Conservation (phyloP, 2,888 invertebrate genomes). For the Hirtodrosophila alboralis region DNA sequence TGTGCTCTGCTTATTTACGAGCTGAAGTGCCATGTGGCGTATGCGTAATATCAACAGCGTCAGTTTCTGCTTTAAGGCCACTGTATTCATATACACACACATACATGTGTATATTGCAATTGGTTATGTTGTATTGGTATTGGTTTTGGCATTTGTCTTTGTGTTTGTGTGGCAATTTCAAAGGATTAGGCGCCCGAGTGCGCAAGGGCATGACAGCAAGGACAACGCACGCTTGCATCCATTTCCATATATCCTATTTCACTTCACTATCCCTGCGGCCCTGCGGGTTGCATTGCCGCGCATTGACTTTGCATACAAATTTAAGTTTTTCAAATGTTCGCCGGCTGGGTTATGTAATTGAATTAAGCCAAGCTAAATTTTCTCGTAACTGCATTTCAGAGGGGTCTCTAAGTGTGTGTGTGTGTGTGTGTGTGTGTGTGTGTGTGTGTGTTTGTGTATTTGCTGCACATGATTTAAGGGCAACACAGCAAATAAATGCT, state of each 20-base stretch:
- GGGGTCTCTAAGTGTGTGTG: conserved; percentile 41
- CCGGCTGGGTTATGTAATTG: conserved; percentile 68
- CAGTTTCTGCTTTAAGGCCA: conserved; percentile 41
- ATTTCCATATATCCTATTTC: conserved; percentile 2
- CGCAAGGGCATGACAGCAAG: conserved; percentile 67
- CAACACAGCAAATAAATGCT: conserved; percentile 18
- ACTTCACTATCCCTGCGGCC: not conserved
- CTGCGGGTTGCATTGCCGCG: conserved; percentile 3
- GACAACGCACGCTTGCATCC: conserved; percentile 39
- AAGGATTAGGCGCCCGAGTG: conserved; percentile 76
- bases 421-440: conserved; percentile 3
- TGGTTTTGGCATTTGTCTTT: conserved; percentile 33
- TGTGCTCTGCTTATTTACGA: conserved; percentile 72
- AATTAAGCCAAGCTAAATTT: conserved; percentile 62
- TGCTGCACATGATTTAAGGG: conserved; percentile 19
- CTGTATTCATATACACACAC: conserved; percentile 43
- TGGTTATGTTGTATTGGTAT: conserved; percentile 28
- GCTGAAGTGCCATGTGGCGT: conserved; percentile 56
- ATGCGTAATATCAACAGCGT: conserved; percentile 65
- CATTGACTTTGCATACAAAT: conserved; percentile 76
- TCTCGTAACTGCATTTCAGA: conserved; percentile 38
- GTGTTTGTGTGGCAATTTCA: conserved; percentile 64
- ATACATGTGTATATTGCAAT: too few species aligned
- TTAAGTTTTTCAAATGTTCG: conserved; percentile 64
- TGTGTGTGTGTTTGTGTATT: conserved; percentile 5